Percentiles rank a stretch among this genome's conserved stretches.
Conservation (phyloP, 2,797 vertebrate species). For the Sphenodon punctatus region DNA sequence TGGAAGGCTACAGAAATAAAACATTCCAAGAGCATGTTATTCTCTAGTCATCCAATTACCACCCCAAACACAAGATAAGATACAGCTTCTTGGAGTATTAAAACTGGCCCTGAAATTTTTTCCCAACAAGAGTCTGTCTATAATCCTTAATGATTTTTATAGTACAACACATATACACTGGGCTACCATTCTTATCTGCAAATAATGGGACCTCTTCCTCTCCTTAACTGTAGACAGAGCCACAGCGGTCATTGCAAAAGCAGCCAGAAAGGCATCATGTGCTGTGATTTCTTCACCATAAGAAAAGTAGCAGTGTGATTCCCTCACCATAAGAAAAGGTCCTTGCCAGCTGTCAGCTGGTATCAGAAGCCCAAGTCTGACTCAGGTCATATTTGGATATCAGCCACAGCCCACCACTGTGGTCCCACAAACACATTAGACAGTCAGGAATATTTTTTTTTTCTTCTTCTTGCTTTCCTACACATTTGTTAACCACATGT, state of each 20-base stretch:
- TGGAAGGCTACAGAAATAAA: no score
- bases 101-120: background rate
- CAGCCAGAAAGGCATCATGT: background rate
- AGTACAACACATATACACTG: background rate
- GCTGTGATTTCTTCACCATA: background rate
- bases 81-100: background rate
- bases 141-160: background rate
- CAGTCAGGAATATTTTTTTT: background rate
- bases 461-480: background rate
- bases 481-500: background rate
- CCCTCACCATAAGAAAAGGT: background rate
- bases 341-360: background rate
- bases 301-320: background rate
- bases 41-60: no score
- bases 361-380: background rate
- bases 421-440: background rate
- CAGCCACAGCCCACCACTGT: no score
- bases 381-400: background rate
- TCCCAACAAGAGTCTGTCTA: background rate
- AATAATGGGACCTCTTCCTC: no score
- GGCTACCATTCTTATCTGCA: background rate
- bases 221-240: background rate
- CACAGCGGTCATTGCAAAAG: background rate
- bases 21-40: background rate
- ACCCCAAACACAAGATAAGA: no score